Evolutionary conservation across 2,797 vertebrate species (phyloP), one percentile per base, ranked within the genome.

Genomic region (Vipera ursinii): DNA sequence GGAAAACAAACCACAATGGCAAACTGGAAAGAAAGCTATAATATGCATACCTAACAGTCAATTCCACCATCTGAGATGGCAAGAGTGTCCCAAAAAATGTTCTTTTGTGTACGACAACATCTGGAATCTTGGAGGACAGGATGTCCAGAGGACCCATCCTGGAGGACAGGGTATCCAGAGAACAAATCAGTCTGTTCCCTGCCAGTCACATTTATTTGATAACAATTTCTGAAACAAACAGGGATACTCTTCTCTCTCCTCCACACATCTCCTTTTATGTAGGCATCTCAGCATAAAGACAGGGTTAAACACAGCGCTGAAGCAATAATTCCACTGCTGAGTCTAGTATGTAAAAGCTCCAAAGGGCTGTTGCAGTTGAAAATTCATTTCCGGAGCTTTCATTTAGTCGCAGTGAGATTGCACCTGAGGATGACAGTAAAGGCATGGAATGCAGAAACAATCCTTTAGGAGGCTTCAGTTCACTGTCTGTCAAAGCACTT

Each of bases 301-400:
- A 2, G 1, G 48, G 91, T 57, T 92, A 95, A 94, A 92, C 93
- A 95, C 92, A 69, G 92, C 92, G 88, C 93, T 92, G 94, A 92
- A 95, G 95, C 89, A 94, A 95, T 97, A 96, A 97, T 96, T 95
- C 94, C 92, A 91, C 2, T 0, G 24, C 95, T 97, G 95, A 96
- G 96, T 95, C 96, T 96, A 93, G 93, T 96, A 95, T 94, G 95
- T 94, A 96, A 97, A 96, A 95, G 95, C 48, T 95, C 88, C 88
- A 95, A 95, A 95, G 91, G 95, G 91, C 88, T 94, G 94, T 95
- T 95, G 91, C 91, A 92, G 93, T 94, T 86, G 55, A 60, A 93
- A 96, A 96, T 96, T 96, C 93, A 95, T 97, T 97, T 97, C 95
- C 95, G 92, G 94, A 87, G 94, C 92, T 96, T 96, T 96, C 95